These are phyloP conservation scores for Melanotaenia parkinsoni DNA, from an alignment of 2,797 vertebrate species.

Conservation along the genomic window DNA sequence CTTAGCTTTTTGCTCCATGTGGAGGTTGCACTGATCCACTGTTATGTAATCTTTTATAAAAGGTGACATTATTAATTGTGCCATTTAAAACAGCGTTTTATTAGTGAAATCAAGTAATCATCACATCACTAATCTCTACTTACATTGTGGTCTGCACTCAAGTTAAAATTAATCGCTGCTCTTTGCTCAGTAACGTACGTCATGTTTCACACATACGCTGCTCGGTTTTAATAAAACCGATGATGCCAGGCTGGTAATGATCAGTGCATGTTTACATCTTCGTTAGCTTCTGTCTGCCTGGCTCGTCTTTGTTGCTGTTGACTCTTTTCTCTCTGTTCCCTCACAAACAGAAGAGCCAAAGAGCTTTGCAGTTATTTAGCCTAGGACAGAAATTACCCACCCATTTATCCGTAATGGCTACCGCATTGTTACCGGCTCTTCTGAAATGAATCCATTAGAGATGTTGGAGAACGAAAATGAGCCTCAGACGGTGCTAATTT, in stretches of 20 bases:
- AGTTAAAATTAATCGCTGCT: neutral
- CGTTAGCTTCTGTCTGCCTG: neutral
- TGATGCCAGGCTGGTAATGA: neutral
- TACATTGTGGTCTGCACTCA: neutral
- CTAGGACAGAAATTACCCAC: slow-evolving; percentile 39
- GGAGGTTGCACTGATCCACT: too few species aligned
- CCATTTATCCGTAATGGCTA: slow-evolving; percentile 53
- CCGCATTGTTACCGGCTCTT: slow-evolving; percentile 42
- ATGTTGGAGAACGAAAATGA: slow-evolving; percentile 55
- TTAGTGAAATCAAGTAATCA: too few species aligned
- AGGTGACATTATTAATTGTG: too few species aligned
- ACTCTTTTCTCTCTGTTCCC: neutral
- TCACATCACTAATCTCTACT: too few species aligned
- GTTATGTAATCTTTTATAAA: too few species aligned
- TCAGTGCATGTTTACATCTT: slow-evolving; percentile 19
- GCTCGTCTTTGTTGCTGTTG: neutral
- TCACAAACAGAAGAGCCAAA: slow-evolving; percentile 11
- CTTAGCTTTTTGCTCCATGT: too few species aligned
- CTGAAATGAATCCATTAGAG: slow-evolving; percentile 69
- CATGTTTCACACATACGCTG: neutral
- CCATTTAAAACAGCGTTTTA: too few species aligned
- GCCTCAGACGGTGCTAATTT: slow-evolving; percentile 59
- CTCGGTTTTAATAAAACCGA: slow-evolving; percentile 13
- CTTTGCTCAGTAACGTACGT: neutral
- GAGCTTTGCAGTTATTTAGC: slow-evolving; percentile 48